phyloP scores from a whole-genome alignment of 2,113 vertebrate genomes.

The Onychostoma macrolepis region DNA sequence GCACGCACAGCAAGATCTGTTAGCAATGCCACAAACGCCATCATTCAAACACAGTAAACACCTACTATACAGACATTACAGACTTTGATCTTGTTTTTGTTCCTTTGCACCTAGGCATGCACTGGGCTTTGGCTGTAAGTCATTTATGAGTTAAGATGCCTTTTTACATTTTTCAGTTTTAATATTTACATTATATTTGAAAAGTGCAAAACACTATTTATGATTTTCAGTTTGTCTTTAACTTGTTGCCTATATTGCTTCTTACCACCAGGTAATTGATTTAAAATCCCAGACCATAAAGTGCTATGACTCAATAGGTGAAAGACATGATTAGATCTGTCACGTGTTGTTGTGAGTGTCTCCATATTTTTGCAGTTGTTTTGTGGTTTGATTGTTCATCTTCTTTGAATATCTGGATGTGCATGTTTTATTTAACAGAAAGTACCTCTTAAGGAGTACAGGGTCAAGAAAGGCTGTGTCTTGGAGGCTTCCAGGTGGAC shows the following conservation, averaged over 20 bases:
- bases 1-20: too few relatives aligned
- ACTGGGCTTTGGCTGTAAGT: neutral
- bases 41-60: too few relatives aligned
- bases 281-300: neutral
- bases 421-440: slow-evolving; percentile 2
- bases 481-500: too few relatives aligned
- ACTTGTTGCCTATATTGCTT: neutral
- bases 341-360: neutral
- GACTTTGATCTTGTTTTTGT: neutral
- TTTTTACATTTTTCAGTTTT: neutral
- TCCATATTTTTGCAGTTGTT: neutral
- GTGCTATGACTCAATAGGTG: neutral
- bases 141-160: neutral
- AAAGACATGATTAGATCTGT: neutral
- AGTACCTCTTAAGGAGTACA: neutral
- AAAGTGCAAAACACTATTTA: neutral
- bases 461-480: too few relatives aligned
- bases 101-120: neutral
- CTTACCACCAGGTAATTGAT: neutral
- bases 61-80: too few relatives aligned
- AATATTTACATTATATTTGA: neutral
- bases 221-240: neutral
- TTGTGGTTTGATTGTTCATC: neutral
- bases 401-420: neutral
- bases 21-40: too few relatives aligned